Base-by-base conservation (phyloP, 1,140 invertebrate genomes). In the Drosophila nigrodunni region DNA sequence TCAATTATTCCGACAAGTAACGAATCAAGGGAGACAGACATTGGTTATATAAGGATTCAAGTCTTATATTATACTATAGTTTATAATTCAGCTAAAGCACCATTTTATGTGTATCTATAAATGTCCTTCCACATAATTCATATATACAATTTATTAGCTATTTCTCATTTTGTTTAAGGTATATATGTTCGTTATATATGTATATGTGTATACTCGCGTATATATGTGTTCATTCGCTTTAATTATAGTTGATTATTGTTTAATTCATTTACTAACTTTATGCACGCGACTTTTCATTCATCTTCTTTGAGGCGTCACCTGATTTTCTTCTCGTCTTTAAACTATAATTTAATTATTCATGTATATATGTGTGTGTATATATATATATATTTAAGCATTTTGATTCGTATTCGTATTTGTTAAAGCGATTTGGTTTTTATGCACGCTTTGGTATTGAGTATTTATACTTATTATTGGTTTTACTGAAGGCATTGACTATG, bases 11-110 rank as follows among this genome's bases (percentile, higher is more conserved):
- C 34, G 35, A 34, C 50, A 39, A 64, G 44, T 64, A 77, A 60
- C 62, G 15, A 71, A 70, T 66, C n/a, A 64, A 67, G 68, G 69
- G 55, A 73, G 69, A 78, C 30, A 73, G 78, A 61, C 75, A 65
- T 50, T 58, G 52, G 69, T 64, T 64, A 57, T 69, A 52, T 76
- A 61, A 60, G 44, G 60, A 58, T 77, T 66, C 72, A 74, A 78
- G 80, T 83, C 80, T 90, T 89, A 91, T 60, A 75, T 64, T 86
- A 61, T 74, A 7, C 43, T 69, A 74, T 74, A 69, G 61, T 77
- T 80, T 85, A 90, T 90, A 91, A 90, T 91, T 91, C 86, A 91
- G 90, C 90, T 91, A 91, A 91, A 91, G 90, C 90, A 91, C 90
- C 90, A 91, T 90, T 89, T 88, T 85, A 85, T 77, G 66, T 77